Base-by-base conservation (phyloP, 2,113 vertebrate species). In the Leucoraja erinaceus region DNA sequence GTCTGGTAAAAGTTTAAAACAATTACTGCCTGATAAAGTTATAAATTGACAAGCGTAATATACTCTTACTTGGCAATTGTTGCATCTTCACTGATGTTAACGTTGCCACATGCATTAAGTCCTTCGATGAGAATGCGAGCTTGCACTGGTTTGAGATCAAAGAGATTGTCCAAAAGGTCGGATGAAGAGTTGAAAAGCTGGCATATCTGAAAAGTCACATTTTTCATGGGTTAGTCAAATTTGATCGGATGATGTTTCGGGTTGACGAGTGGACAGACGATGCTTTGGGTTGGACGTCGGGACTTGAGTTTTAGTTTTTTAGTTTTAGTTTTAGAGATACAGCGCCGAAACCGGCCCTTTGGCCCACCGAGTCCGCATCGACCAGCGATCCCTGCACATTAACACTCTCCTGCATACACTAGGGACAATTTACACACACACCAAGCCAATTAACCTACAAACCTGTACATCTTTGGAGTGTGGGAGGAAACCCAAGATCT, bases 141-240 rank as follows among this genome's bases (percentile, higher is more conserved):
- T 47, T 91, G 90, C 20, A 91, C 66, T 22, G 68, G 66, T 91
- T 66, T 72, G 20, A 91, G 68, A 47, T 91, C 63, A 74, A 54
- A 47, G 31, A 91, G 66, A 33, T 54, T 72, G 20, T 91, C 90
- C 38, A 91, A 91, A 70, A 91, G 90, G 33, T 74, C 18, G 70
- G 90, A 91, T 33, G 90, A 74, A 47, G 18, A n/a, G 33, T 91
- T 91, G 90, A 91, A 47, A 54, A 91, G 22, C 90, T 91, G 90
- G 54, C 90, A 91, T 25, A 91, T 25, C 90, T 91, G 38, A 25
- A 74, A 72, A 72, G 20, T 91, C 31, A 88, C 22, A 66, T 88
- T 63, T 63, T 6, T 63, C 59, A 88, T 16, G 14, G 61, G 4
- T 88, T 63, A 86, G 83, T 12, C 54, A 61, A 59, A 86, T 61